Base-by-base conservation (phyloP, 2,888 invertebrate species). In the Ectobius pallidus region DNA sequence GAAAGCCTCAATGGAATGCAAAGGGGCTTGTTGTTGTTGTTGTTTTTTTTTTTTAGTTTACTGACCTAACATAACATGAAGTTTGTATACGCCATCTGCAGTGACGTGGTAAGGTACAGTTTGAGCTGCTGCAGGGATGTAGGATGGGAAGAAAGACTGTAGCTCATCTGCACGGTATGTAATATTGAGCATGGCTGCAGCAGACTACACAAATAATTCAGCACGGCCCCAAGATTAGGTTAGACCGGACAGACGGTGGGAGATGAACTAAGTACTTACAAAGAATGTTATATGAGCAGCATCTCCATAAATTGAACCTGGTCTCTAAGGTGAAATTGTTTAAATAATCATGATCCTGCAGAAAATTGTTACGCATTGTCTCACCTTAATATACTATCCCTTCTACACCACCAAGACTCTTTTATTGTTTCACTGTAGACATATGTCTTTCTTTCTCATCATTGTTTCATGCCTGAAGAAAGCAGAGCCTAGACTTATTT, bases 81-180 rank as follows among this genome's bases (percentile, higher is more conserved):
- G 34, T 34, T 34, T 34, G 34, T 11, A 34, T 11, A 34, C 34
- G 34, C 34, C 34, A 34, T 34, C 34, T 34, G 34, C 34, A 7
- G 34, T 34, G 34, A 34, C 6, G 7, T 34, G 11, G 34, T 34
- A 34, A 34, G 11, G 11, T 34, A 34, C 34, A 7, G 34, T 34
- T 34, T 34, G 7, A 34, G 11, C 34, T 34, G 34, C 11, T 34
- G 11, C 34, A 34, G 34, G n/a, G n/a, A n/a, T n/a, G n/a, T n/a
- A n/a, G 46, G 46, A 7, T n/a, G 6, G 46, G 14, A 25, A 25
- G 52, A 9, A 2, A 22, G 20, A 25, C 52, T 2, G 25, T 3
- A 44, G 46, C 65, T 71, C 71, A 34, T 71, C 65, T 65, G 49
- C 52, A 65, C 20, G 30, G 34, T 30, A 71, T 71, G 71, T 65